Evolutionary conservation across 2,888 invertebrate genomes (phyloP).

Genomic region (Clunio marinus): DNA sequence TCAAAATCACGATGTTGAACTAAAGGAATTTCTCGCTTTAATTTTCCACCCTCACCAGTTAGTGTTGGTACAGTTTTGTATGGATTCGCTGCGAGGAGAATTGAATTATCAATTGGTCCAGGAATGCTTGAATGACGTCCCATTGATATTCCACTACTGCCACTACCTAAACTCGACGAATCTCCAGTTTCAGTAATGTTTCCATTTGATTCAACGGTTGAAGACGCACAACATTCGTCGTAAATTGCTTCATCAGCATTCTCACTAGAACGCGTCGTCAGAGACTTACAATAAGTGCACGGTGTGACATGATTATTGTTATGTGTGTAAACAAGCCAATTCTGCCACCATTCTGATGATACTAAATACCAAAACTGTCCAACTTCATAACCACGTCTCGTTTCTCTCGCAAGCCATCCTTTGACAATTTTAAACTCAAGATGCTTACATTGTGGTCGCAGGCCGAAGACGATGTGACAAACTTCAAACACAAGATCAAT

Average conservation of each 20-base stretch:
- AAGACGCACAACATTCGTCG: conserved; percentile 67
- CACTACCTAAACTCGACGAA: conserved; percentile 54
- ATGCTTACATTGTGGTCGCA: conserved; percentile 72
- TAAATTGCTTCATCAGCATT: conserved; percentile 60
- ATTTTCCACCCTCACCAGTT: conserved; percentile 83
- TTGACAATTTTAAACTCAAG: conserved; percentile 77
- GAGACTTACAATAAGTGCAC: conserved; percentile 53
- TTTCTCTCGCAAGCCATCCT: conserved; percentile 78
- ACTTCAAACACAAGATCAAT: conserved; percentile 71
- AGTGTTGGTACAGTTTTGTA: conserved; percentile 68
- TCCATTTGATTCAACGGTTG: conserved; percentile 62
- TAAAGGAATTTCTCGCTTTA: conserved; percentile 68
- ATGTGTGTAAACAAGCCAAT: conserved; percentile 70
- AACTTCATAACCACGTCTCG: conserved; percentile 66
- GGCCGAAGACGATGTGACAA: conserved; percentile 81
- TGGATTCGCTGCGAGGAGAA: conserved; percentile 60
- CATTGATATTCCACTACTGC: conserved; percentile 63
- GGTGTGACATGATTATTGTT: conserved; percentile 44
- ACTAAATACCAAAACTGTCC: conserved; percentile 90
- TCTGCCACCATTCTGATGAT: conserved; percentile 80
- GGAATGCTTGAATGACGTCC: conserved; percentile 56
- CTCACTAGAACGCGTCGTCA: conserved; percentile 42
- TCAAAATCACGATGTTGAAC: conserved; percentile 81
- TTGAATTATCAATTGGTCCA: conserved; percentile 72
- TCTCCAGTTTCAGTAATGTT: conserved; percentile 59